A percentile compares a stretch with the other conserved stretches of the same genome.
Evolutionary conservation across 2,888 invertebrate genomes (phyloP).

Genomic region (Agrochola lota): DNA sequence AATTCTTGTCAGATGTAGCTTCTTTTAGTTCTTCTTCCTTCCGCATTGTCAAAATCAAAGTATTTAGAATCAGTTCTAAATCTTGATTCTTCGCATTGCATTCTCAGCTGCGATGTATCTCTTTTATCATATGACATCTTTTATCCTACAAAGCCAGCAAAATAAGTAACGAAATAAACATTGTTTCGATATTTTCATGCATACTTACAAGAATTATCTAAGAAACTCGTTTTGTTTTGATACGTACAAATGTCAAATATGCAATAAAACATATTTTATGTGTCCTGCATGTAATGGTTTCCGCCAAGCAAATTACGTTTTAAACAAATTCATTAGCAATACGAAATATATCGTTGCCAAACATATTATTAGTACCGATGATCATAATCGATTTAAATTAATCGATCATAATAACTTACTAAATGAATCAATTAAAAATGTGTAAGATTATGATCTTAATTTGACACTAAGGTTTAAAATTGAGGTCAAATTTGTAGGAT

Average conservation of each 20-base stretch:
- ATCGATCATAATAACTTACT: slow-evolving; percentile 24
- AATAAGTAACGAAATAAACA: slow-evolving; percentile 3
- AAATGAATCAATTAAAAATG: slow-evolving; percentile 21
- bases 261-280: slow-evolving; percentile 79
- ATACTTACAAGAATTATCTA: slow-evolving; percentile 32
- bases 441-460: slow-evolving; percentile 25
- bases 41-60: too few relatives aligned
- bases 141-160: neutral
- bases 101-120: neutral
- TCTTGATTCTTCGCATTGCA: neutral
- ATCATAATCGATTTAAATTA: slow-evolving; percentile 40
- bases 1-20: neutral
- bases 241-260: slow-evolving; percentile 69
- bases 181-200: slow-evolving; percentile 11
- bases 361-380: slow-evolving; percentile 41
- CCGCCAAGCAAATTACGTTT: slow-evolving; percentile 76
- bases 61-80: neutral
- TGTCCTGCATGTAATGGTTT: slow-evolving; percentile 79
- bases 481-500: slow-evolving; percentile 27
- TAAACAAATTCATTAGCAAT: slow-evolving; percentile 74
- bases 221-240: slow-evolving; percentile 65
- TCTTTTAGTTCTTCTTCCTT: too few relatives aligned
- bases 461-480: slow-evolving; percentile 2
- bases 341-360: slow-evolving; percentile 56
- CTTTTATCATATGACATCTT: neutral